phyloP scores from a whole-genome alignment of 2,888 invertebrate species.

The Uropetala carovei region DNA sequence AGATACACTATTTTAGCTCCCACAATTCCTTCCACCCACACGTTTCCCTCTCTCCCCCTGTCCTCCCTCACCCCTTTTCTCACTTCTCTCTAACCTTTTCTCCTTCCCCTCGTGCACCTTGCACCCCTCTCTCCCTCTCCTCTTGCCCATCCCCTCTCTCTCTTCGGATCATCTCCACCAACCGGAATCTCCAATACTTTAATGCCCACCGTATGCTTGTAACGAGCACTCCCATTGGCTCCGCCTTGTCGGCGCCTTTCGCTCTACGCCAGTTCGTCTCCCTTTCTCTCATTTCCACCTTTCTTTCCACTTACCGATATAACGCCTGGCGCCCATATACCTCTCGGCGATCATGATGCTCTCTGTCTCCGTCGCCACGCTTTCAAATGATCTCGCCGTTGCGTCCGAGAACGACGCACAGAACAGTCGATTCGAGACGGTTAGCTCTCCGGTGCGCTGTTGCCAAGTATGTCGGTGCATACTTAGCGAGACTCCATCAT shows the following conservation, averaged over 20 bases:
- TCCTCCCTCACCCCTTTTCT: no score
- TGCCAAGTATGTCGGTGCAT: not conserved
- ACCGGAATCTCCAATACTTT: not conserved
- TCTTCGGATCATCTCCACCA: not conserved
- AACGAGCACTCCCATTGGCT: not conserved
- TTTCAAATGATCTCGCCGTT: not conserved
- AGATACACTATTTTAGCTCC: no score
- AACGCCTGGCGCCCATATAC: not conserved
- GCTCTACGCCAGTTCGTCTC: not conserved
- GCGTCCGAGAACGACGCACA: not conserved
- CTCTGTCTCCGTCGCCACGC: not conserved
- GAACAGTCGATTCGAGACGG: not conserved
- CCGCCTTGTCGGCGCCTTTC: conserved; percentile 6
- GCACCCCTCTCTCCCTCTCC: not conserved
- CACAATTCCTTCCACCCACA: no score
- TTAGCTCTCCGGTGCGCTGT: not conserved
- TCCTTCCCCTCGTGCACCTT: conserved; percentile 10
- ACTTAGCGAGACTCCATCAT: no score
- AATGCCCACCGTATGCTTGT: not conserved
- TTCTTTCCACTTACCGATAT: not conserved
- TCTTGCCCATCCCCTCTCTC: not conserved
- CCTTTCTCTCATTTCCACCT: conserved; percentile 11
- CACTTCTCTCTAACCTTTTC: not conserved
- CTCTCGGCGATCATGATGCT: not conserved
- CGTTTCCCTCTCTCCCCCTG: no score